These are phyloP conservation scores for Lophius americanus DNA, from an alignment of 2,797 vertebrate genomes.

Conservation along the genomic window DNA sequence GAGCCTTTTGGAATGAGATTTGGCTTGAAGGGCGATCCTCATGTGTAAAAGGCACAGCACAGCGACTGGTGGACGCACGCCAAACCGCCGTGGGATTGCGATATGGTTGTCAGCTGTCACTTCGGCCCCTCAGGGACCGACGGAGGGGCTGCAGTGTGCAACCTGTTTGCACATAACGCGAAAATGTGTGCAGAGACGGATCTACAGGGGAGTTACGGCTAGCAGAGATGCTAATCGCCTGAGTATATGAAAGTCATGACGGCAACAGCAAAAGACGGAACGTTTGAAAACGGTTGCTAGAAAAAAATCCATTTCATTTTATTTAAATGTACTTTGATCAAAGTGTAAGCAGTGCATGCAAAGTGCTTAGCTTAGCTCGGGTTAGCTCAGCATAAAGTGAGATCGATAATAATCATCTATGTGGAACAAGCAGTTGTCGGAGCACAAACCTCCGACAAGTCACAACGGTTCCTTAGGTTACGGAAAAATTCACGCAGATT, in stretches of 20 bases:
- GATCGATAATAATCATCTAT: not conserved
- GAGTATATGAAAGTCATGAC: not conserved
- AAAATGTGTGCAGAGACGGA: slow-evolving; percentile 14
- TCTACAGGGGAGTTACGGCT: slow-evolving; percentile 15
- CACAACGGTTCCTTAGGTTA: too few relatives aligned
- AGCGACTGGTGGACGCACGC: slow-evolving; percentile 69
- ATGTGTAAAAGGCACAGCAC: slow-evolving; percentile 59
- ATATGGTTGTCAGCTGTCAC: slow-evolving; percentile 72
- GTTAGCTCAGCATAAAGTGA: not conserved
- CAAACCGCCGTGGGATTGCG: slow-evolving; percentile 64
- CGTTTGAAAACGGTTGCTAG: not conserved
- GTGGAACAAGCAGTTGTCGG: too few relatives aligned
- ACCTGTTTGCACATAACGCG: slow-evolving; percentile 1
- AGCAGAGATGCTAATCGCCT: not conserved
- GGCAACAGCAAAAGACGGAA: not conserved
- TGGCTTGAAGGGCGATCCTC: slow-evolving; percentile 49
- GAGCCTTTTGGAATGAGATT: slow-evolving; percentile 55
- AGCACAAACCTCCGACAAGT: too few relatives aligned
- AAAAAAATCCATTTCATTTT: not conserved
- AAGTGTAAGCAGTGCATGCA: not conserved
- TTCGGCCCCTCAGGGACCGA: slow-evolving; percentile 25
- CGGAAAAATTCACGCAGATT: too few relatives aligned
- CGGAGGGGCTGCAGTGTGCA: slow-evolving; percentile 12
- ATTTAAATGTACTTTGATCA: not conserved
- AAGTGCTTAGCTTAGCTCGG: too few relatives aligned